Evolutionary conservation across 2,797 vertebrate species (phyloP).

Genomic region (Darevskia nairensis): DNA sequence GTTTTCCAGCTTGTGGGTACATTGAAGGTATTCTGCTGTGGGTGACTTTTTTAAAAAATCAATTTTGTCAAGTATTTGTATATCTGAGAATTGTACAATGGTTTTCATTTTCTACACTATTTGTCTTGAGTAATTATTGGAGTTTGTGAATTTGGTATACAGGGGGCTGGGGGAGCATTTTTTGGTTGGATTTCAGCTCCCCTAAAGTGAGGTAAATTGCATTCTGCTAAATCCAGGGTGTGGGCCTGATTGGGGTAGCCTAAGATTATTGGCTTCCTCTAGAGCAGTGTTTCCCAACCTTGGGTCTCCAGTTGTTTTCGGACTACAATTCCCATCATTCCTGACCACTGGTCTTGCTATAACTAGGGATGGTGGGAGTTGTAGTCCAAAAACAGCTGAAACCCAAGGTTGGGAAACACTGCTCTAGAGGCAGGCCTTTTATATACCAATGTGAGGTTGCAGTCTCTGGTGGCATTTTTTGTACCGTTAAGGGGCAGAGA

Average conservation of each 20-base stretch:
- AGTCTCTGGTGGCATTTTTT: background rate
- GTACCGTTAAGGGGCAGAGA: no score
- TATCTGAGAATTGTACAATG: conserved; percentile 67
- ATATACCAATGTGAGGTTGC: background rate
- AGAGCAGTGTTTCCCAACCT: no score
- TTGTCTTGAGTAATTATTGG: conserved; percentile 28
- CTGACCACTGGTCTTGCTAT: no score
- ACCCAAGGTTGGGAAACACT: no score
- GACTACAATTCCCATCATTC: no score
- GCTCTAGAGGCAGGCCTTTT: background rate
- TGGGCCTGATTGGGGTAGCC: background rate
- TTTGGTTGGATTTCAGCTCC: background rate
- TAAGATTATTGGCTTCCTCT: background rate
- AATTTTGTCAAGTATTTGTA: conserved; percentile 56
- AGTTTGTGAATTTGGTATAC: no score
- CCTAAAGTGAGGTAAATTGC: background rate
- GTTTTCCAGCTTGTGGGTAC: background rate
- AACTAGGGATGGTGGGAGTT: no score
- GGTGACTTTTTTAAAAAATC: conserved; percentile 3
- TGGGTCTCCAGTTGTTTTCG: no score
- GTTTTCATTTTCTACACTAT: conserved; percentile 34
- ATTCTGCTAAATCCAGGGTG: background rate
- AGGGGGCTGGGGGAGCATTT: background rate
- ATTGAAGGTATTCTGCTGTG: conserved; percentile 21
- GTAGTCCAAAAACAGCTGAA: no score